Evolutionary conservation across 1,140 invertebrate genomes (phyloP).

Genomic region (Drosophila pseudoobscura): DNA sequence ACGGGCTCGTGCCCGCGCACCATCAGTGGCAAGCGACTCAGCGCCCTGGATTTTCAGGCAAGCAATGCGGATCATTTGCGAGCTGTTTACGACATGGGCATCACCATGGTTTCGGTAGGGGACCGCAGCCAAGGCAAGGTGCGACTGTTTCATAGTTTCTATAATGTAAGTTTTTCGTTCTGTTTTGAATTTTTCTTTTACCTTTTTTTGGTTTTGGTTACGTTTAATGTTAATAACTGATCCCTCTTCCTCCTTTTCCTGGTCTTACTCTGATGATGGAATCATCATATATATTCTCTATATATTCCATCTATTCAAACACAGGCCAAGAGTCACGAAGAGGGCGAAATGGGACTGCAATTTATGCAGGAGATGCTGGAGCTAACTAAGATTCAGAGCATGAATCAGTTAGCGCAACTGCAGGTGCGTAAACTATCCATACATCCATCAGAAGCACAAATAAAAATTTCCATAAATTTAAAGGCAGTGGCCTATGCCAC

Average conservation of each 20-base stretch:
- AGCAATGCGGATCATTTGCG: slow-evolving; percentile 95
- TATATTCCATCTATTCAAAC: neutral
- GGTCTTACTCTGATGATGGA: neutral
- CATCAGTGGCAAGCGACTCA: slow-evolving; percentile 85
- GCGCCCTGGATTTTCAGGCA: slow-evolving; percentile 91
- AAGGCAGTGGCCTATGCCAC: slow-evolving; percentile 85
- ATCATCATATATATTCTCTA: neutral
- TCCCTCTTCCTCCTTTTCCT: slow-evolving; percentile 5
- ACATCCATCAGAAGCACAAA: neutral
- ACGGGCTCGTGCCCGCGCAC: slow-evolving; percentile 90
- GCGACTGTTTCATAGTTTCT: slow-evolving; percentile 94
- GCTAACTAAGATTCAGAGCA: slow-evolving; percentile 89
- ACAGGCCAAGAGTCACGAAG: slow-evolving; percentile 92
- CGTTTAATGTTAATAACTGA: slow-evolving; percentile 16
- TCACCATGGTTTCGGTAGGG: slow-evolving; percentile 92
- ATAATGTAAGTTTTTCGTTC: slow-evolving; percentile 87
- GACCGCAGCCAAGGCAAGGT: slow-evolving; percentile 90
- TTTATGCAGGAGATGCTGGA: slow-evolving; percentile 99
- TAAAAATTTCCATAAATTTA: neutral
- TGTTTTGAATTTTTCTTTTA: slow-evolving; percentile 27
- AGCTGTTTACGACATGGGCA: slow-evolving; percentile 96
- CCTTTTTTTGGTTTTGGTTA: neutral
- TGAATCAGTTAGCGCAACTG: slow-evolving; percentile 86
- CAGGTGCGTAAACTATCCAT: slow-evolving; percentile 64
- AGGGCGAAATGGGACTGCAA: slow-evolving; percentile 95